Conservation (phyloP, 2,888 invertebrate genomes). For the Emmelina monodactyla region DNA sequence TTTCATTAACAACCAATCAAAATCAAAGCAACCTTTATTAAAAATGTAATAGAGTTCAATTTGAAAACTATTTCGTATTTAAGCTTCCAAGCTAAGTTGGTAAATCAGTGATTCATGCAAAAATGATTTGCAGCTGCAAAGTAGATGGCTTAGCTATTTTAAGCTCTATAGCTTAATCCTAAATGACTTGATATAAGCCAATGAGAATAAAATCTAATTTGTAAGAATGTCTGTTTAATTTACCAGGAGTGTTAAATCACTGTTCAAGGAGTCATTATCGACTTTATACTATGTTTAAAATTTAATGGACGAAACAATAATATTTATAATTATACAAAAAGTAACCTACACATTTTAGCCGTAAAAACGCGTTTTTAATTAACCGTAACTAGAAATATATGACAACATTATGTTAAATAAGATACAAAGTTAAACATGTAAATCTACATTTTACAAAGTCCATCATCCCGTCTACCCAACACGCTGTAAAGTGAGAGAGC, state of each 20-base stretch:
- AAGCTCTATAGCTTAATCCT: conserved; percentile 6
- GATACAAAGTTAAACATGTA: no score
- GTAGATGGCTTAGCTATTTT: conserved; percentile 9
- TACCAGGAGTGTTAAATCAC: conserved; percentile 27
- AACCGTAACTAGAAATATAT: no score
- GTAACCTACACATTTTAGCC: no score
- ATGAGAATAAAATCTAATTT: conserved; percentile 1
- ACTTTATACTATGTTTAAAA: conserved; percentile 32
- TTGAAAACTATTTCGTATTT: background rate
- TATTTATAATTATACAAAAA: background rate
- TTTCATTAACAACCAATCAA: background rate
- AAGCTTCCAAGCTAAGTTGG: conserved; percentile 2
- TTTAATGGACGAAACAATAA: no score
- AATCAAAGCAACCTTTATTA: background rate
- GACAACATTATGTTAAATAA: no score
- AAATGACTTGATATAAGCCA: background rate
- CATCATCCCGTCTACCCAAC: no score
- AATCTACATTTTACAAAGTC: no score
- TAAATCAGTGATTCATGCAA: conserved; percentile 9
- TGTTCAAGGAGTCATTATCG: conserved; percentile 33
- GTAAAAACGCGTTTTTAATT: no score
- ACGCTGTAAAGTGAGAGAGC: no score
- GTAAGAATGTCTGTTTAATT: conserved; percentile 21
- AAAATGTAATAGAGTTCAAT: background rate
- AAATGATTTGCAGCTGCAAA: conserved; percentile 19